Evolutionary conservation across 2,888 invertebrate genomes (phyloP).

Genomic region (Stenodema calcarata): DNA sequence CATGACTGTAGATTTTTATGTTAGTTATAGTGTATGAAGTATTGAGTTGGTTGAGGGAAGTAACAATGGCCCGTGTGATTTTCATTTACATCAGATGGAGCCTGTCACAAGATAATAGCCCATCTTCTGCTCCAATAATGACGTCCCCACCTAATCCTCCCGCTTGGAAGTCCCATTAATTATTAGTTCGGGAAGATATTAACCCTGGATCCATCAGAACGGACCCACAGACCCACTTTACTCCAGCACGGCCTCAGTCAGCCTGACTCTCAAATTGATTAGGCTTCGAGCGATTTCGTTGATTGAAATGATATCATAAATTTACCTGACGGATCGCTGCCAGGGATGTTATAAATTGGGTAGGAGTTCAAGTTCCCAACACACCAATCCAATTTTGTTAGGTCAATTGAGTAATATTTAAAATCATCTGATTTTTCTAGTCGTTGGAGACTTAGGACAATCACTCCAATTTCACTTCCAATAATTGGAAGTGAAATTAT

Average conservation of each 20-base stretch:
- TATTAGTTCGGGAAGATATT: neutral
- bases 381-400: too few relatives aligned
- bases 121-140: neutral
- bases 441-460: too few relatives aligned
- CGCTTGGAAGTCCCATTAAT: neutral
- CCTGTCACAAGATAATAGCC: too few relatives aligned
- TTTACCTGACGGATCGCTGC: neutral
- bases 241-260: neutral
- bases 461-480: too few relatives aligned
- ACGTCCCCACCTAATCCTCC: neutral
- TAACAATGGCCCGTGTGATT: too few relatives aligned
- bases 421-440: too few relatives aligned
- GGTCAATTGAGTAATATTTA: too few relatives aligned
- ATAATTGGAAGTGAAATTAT: too few relatives aligned
- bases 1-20: too few relatives aligned
- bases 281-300: neutral
- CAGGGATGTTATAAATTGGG: neutral
- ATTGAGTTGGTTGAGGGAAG: too few relatives aligned
- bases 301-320: neutral
- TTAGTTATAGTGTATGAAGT: too few relatives aligned
- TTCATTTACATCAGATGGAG: too few relatives aligned
- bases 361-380: neutral
- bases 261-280: neutral
- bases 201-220: neutral
- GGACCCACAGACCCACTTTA: neutral